Conservation (phyloP, 2,797 vertebrate genomes). For the Chelon auratus region DNA sequence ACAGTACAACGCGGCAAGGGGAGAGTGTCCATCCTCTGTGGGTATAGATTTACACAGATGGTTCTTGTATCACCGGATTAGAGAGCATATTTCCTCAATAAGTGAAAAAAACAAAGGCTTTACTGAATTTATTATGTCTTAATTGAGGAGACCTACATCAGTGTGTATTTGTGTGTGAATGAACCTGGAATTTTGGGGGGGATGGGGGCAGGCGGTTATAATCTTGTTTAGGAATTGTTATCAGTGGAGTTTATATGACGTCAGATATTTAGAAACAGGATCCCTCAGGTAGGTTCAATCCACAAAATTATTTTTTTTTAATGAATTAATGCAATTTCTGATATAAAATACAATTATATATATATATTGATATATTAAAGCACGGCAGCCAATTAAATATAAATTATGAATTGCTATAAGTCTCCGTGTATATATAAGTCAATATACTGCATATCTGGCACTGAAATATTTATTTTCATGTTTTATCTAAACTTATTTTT, state of each 20-base stretch:
- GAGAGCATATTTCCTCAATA: conserved; percentile 81
- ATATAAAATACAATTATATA: no score
- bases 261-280: conserved; percentile 53
- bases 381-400: no score
- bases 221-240: conserved; percentile 50
- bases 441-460: background rate
- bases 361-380: no score
- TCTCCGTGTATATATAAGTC: background rate
- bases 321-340: no score
- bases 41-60: conserved; percentile 84
- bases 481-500: background rate
- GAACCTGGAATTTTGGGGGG: conserved; percentile 45
- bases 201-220: conserved; percentile 10
- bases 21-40: conserved; percentile 62
- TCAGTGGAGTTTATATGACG: conserved; percentile 49
- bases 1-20: conserved; percentile 60
- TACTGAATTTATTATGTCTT: conserved; percentile 83
- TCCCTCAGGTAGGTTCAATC: conserved; percentile 47
- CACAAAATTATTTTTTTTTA: background rate
- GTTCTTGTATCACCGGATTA: conserved; percentile 85
- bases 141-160: conserved; percentile 77
- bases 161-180: conserved; percentile 79
- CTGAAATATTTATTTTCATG: background rate
- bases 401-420: no score
- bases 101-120: conserved; percentile 75